A percentile compares a stretch with the other conserved stretches of the same genome.
phyloP scores from a whole-genome alignment of 2,888 invertebrate species.

The Phasia obesa region DNA sequence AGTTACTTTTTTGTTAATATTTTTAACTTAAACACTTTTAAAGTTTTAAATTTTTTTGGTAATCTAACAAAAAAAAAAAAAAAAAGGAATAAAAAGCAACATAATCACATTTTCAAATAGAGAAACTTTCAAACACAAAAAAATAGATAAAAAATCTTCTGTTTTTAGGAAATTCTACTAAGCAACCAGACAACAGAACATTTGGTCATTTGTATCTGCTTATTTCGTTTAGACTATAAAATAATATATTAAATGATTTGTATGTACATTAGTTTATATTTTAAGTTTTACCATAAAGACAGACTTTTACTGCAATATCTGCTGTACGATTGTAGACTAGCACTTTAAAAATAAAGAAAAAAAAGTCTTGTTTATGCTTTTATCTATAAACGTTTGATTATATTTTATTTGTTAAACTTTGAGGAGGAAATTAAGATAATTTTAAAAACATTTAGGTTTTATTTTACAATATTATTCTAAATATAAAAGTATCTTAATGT shows the following conservation, averaged over 20 bases:
- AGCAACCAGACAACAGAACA: neutral
- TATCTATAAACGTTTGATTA: too few relatives aligned
- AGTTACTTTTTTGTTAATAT: neutral
- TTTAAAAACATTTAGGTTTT: too few relatives aligned
- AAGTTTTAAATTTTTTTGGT: conserved; percentile 52
- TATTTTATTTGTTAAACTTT: too few relatives aligned
- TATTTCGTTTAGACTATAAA: neutral
- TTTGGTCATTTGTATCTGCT: neutral
- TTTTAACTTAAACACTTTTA: conserved; percentile 6
- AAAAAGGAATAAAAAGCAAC: conserved; percentile 28
- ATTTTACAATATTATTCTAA: too few relatives aligned
- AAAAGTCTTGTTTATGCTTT: too few relatives aligned
- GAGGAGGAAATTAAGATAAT: too few relatives aligned
- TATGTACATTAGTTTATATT: neutral
- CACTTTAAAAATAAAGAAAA: too few relatives aligned
- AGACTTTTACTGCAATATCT: too few relatives aligned
- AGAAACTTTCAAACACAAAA: conserved; percentile 9
- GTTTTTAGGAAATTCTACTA: neutral
- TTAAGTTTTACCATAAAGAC: too few relatives aligned
- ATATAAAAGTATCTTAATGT: too few relatives aligned
- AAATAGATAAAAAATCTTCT: neutral
- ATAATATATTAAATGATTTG: neutral
- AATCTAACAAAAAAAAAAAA: conserved; percentile 38
- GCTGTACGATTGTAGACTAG: too few relatives aligned
- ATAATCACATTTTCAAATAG: neutral